phyloP scores from a whole-genome alignment of 2,113 vertebrate species.

The Amphilophus citrinellus region DNA sequence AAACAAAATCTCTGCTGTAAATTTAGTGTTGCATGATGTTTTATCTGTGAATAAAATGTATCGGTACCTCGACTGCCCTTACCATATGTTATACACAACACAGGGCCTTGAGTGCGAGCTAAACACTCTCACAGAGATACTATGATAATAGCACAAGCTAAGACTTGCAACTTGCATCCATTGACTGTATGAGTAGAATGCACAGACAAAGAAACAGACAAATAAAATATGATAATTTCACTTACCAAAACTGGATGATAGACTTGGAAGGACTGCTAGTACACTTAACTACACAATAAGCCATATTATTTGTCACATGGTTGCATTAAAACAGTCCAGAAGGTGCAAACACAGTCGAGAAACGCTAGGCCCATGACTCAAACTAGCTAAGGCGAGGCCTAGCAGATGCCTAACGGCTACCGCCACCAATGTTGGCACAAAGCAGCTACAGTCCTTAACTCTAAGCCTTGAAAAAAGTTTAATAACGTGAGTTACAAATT shows the following conservation, averaged over 20 bases:
- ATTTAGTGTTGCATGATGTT: not conserved
- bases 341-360: not conserved
- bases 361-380: rapidly evolving
- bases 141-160: not conserved
- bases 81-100: not conserved
- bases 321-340: not conserved
- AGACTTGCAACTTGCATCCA: rapidly evolving
- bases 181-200: not conserved
- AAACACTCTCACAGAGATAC: not conserved
- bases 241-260: not conserved
- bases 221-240: not conserved
- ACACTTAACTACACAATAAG: not conserved
- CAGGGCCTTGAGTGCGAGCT: not conserved
- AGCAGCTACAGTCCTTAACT: too few species aligned
- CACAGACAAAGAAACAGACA: not conserved
- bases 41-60: not conserved
- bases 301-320: not conserved
- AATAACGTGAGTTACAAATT: not conserved
- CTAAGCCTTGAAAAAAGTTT: not conserved
- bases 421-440: not conserved
- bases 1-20: not conserved
- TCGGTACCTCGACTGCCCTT: not conserved
- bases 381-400: not conserved
- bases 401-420: not conserved
- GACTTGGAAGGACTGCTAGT: not conserved